phyloP scores from a whole-genome alignment of 2,888 invertebrate species.

The Alloscopus bannaensis region DNA sequence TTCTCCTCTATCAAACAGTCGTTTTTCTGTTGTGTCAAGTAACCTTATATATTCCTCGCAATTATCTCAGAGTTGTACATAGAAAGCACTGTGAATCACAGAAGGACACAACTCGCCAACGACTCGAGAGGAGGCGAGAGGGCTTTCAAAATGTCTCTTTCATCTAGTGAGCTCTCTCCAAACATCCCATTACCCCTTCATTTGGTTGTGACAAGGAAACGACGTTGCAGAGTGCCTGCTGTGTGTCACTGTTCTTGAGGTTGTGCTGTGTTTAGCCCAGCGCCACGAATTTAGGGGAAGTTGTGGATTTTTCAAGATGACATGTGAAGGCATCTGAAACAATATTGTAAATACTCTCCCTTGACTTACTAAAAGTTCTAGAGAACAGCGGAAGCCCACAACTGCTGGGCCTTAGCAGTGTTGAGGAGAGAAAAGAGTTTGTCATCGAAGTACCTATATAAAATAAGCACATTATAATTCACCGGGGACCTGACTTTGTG shows the following conservation, averaged over 20 bases:
- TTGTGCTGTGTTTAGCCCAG: constrained; percentile 23
- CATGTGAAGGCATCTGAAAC: too few relatives aligned
- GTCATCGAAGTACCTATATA: too few relatives aligned
- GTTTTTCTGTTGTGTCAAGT: too few relatives aligned
- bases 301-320: constrained; percentile 15
- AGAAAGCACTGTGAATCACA: constrained; percentile 14
- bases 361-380: too few relatives aligned
- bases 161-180: constrained; percentile 19
- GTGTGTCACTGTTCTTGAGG: constrained; percentile 14
- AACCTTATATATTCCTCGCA: constrained; percentile 46
- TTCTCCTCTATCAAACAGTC: constrained; percentile 44
- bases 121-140: neutral
- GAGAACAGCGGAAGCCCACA: neutral
- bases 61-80: constrained; percentile 33
- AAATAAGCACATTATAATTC: too few relatives aligned
- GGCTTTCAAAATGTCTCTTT: constrained; percentile 54
- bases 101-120: constrained; percentile 9
- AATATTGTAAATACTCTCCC: too few relatives aligned
- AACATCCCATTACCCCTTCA: constrained; percentile 22
- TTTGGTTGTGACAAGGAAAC: constrained; percentile 37
- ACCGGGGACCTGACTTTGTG: too few relatives aligned
- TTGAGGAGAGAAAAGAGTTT: too few relatives aligned
- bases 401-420: too few relatives aligned
- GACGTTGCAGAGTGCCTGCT: constrained; percentile 7
- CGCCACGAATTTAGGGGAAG: too few relatives aligned